Percentiles rank a stretch among this genome's conserved stretches.
Evolutionary conservation across 2,113 vertebrate genomes (phyloP).

Genomic region (Cyanoliseus patagonus): DNA sequence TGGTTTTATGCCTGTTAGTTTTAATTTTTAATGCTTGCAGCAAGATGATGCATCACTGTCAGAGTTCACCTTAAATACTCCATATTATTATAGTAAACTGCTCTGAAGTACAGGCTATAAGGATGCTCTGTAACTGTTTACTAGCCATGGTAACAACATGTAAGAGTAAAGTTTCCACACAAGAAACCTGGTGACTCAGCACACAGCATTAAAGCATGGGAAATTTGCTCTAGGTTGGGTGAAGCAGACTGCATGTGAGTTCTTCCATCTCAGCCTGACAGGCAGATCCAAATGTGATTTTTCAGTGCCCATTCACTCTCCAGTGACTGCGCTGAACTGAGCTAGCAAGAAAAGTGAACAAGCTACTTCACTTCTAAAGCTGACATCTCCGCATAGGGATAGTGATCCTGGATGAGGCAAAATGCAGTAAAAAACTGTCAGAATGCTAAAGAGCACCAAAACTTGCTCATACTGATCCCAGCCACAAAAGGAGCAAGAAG

Average conservation of each 20-base stretch:
- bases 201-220: not conserved
- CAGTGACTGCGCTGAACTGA: not conserved
- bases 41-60: not conserved
- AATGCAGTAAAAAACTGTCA: not conserved
- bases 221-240: not conserved
- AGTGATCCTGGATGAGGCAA: not conserved
- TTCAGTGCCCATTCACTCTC: not conserved
- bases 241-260: not conserved
- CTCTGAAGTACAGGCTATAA: not conserved
- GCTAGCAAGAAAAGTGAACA: not conserved
- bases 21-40: constrained; percentile 20
- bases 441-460: not conserved
- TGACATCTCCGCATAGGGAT: not conserved
- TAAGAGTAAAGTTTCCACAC: not conserved
- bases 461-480: not conserved
- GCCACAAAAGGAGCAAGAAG: not conserved
- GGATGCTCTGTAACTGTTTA: not conserved
- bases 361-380: not conserved
- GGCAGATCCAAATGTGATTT: not conserved
- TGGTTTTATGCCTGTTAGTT: not conserved
- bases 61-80: not conserved
- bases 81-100: not conserved
- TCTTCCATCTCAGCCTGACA: not conserved
- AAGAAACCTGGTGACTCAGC: not conserved
- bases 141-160: not conserved